Evolutionary conservation across 2,113 vertebrate genomes (phyloP), one percentile per base, ranked within the genome.

Genomic region (Solea senegalensis): DNA sequence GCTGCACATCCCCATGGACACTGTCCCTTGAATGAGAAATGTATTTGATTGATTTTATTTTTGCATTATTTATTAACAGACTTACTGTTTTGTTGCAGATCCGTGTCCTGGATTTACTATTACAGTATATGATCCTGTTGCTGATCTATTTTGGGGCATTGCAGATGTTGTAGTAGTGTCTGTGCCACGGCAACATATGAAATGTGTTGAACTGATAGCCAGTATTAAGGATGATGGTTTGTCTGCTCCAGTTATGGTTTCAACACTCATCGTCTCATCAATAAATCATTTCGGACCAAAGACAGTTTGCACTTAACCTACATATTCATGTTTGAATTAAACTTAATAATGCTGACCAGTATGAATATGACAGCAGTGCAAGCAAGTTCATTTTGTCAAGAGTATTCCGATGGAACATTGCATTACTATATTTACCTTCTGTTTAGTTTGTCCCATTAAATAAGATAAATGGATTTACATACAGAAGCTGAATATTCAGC

Each of bases 41-140:
- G 55, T 62, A 58, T 81, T 85, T 87, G 75, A 84, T 76, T 76
- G 28, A 84, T 83, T 77, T 81, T 75, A 69, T 80, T 56, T 74
- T 74, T 82, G 72, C 78, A 82, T 87, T 73, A 83, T 87, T 80
- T 58, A 83, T 14, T 50, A 57, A 34, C 3, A 62, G 51, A 46
- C 39, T 74, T 70, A 65, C 62, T 46, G 34, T n/a, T 55, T 72
- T 80, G 21, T 40, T 74, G 67, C 21, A 48, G 62, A 15, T 58
- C 9, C 34, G 59, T 69, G 73, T 48, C 53, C 69, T 72, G 60
- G 45, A 79, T 72, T 84, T 57, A 41, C 40, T 73, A 50, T 63
- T 12, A 21, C 21, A 21, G 21, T 21, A 71, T 65, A 49, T 16
- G 15, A 39, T 64, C 5, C 7, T 67, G 41, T 46, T 71, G 49